These are phyloP conservation scores for Bradysia coprophila DNA, from an alignment of 1,140 invertebrate genomes.

Conservation along the genomic window DNA sequence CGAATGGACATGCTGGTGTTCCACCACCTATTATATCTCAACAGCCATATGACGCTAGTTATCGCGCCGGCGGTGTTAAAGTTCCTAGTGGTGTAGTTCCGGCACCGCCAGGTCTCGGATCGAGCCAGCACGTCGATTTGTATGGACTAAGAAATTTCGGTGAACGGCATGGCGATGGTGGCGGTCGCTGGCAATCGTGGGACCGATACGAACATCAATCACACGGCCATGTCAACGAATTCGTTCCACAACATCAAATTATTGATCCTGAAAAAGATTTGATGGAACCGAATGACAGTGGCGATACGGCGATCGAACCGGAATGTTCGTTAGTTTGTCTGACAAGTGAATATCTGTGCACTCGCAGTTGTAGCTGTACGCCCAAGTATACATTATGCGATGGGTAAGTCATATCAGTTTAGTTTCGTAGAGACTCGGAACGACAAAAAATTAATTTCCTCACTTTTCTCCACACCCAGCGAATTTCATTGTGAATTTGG, in stretches of 20 bases:
- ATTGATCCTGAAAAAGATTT: background rate
- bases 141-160: slow-evolving; percentile 11
- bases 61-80: background rate
- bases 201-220: slow-evolving; percentile 11
- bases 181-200: slow-evolving; percentile 12
- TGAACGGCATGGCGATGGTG: slow-evolving; percentile 9
- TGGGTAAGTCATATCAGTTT: slow-evolving; percentile 20
- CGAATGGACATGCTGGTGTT: slow-evolving; percentile 6
- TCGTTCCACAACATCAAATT: background rate
- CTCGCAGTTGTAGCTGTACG: slow-evolving; percentile 40
- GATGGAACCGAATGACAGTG: background rate
- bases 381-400: slow-evolving; percentile 26
- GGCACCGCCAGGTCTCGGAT: background rate
- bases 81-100: slow-evolving; percentile 3
- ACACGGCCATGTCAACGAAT: background rate
- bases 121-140: slow-evolving; percentile 6
- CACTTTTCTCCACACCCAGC: too few species aligned
- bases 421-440: too few species aligned
- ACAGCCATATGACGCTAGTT: slow-evolving; percentile 5
- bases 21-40: slow-evolving; percentile 11
- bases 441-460: too few species aligned
- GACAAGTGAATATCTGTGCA: slow-evolving; percentile 29
- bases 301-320: background rate
- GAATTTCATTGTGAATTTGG: slow-evolving; percentile 34
- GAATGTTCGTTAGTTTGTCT: slow-evolving; percentile 27